Conservation (phyloP, 2,888 invertebrate genomes). For the Chrysotoxum bicinctum region DNA sequence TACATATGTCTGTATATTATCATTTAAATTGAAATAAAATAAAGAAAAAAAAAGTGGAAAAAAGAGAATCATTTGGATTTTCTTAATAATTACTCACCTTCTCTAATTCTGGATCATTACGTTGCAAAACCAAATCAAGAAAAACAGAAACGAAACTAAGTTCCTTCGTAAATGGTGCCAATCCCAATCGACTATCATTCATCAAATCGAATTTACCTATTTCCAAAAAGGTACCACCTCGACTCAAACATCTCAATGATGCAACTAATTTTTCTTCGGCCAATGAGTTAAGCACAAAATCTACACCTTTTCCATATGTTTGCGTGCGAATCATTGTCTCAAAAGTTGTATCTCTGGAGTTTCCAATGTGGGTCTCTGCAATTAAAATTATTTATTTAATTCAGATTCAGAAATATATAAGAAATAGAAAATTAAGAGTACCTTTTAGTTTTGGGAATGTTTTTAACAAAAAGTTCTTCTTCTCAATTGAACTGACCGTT, state of each 20-base stretch:
- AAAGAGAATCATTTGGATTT: no score
- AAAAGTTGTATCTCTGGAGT: conserved; percentile 93
- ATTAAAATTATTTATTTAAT: not conserved
- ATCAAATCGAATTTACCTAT: conserved; percentile 93
- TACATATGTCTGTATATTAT: no score
- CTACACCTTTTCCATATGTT: conserved; percentile 94
- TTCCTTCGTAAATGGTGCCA: conserved; percentile 87
- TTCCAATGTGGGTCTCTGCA: conserved; percentile 87
- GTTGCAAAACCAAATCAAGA: conserved; percentile 83
- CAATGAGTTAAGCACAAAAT: conserved; percentile 94
- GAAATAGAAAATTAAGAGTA: conserved; percentile 71
- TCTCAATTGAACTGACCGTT: conserved; percentile 87
- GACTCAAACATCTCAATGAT: conserved; percentile 84
- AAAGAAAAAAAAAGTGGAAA: no score
- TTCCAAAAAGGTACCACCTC: conserved; percentile 88
- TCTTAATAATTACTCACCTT: conserved; percentile 15
- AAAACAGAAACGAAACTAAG: conserved; percentile 90
- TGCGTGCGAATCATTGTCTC: conserved; percentile 90
- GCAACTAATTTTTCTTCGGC: conserved; percentile 94
- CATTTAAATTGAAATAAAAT: no score
- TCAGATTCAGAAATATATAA: no score
- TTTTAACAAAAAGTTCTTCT: conserved; percentile 85
- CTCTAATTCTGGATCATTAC: not conserved
- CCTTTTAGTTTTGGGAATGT: conserved; percentile 84
- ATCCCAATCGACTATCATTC: conserved; percentile 85